Evolutionary conservation across 2,113 vertebrate species (phyloP).

Genomic region (Toxotes jaculatrix): DNA sequence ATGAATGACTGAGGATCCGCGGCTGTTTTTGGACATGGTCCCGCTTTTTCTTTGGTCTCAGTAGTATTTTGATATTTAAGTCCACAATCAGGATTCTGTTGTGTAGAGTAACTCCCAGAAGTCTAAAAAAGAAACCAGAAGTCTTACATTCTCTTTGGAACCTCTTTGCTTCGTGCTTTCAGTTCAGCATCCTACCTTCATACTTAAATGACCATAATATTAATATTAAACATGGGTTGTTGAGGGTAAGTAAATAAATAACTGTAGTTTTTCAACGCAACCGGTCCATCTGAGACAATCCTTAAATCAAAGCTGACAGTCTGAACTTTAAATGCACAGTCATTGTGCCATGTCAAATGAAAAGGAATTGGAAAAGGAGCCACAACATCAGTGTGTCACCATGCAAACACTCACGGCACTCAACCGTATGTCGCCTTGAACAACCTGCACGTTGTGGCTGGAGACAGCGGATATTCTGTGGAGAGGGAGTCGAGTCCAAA

Average conservation of each 20-base stretch:
- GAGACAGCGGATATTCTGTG: conserved; percentile 12
- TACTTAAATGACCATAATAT: conserved; percentile 14
- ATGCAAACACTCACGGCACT: conserved; percentile 52
- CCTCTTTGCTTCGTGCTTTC: conserved; percentile 7
- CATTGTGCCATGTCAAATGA: conserved; percentile 64
- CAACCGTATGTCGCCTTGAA: conserved; percentile 48
- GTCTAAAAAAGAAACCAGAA: background rate
- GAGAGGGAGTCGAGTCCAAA: conserved; percentile 33
- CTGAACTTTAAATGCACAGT: conserved; percentile 74
- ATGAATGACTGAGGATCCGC: conserved; percentile 57
- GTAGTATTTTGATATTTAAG: conserved; percentile 24
- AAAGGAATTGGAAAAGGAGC: conserved; percentile 26
- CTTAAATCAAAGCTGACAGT: conserved; percentile 70
- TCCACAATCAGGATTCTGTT: conserved; percentile 9
- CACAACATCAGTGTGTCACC: conserved; percentile 57
- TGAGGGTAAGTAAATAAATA: background rate
- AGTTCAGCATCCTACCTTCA: background rate
- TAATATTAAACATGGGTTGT: background rate
- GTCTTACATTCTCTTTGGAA: background rate
- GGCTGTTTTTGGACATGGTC: conserved; percentile 33
- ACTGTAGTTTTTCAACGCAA: conserved; percentile 16
- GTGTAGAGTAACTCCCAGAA: conserved; percentile 5
- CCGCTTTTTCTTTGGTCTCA: conserved; percentile 17
- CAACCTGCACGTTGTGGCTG: conserved; percentile 33
- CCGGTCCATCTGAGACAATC: conserved; percentile 9